Evolutionary conservation across 2,888 invertebrate genomes (phyloP), one percentile per base, ranked within the genome.

Genomic region (Cloeon dipterum): DNA sequence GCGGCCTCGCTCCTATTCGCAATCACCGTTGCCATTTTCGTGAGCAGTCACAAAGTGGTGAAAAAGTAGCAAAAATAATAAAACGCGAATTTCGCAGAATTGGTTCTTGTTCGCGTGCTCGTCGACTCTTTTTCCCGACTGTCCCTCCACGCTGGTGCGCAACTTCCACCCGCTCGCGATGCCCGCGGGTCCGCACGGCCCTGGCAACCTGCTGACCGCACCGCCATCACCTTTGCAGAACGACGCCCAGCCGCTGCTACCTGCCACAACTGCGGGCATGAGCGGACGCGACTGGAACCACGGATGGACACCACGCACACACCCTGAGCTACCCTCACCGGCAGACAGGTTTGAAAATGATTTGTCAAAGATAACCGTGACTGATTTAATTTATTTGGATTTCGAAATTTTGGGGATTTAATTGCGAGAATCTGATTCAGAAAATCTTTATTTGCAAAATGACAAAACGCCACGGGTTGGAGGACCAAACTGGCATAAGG

Each of bases 91-190:
- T 23, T 7, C 8, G 16, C 29, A 29, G 29, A 29, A 29, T 29
- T 29, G 29, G 29, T 29, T 29, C 29, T 5, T 29, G 7, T 29
- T 29, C n/a, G 29, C 29, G 5, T 29, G 29, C 29, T 29, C 29
- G 14, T n/a, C 7, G 5, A 11, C 29, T 16, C 5, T 29, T 14
- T 29, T 29, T 16, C 29, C 29, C 29, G 29, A 29, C 29, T 29
- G 29, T 29, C 29, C 29, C n/a, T 5, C 16, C 7, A n/a, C 29
- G 7, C 16, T 16, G 5, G 5, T 29, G 14, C n/a, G 29, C n/a
- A 14, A n/a, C 16, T 29, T 29, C 29, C 29, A 29, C 16, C 29
- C 29, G 16, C 29, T 29, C 29, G 29, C 29, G 11, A 16, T 29
- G 7, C 29, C 29, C n/a, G n/a, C 29, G n/a, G 29, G 29, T 29